Base-by-base conservation (phyloP, 1,140 invertebrate species). In the Cephus cinctus region DNA sequence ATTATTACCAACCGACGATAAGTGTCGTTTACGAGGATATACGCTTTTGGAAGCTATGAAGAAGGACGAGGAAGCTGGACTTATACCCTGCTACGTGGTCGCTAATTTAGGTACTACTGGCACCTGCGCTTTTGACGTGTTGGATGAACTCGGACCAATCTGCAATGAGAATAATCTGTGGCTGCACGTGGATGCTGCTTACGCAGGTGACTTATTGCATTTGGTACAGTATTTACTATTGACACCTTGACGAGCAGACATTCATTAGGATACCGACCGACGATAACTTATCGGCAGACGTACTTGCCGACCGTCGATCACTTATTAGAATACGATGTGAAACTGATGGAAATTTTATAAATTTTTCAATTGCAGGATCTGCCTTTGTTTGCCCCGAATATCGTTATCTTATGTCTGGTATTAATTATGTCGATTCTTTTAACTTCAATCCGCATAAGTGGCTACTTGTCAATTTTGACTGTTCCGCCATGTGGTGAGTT, bases 391-490 rank as follows among this genome's bases (percentile, higher is more conserved):
- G 94, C 67, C 91, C 93, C 0, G 95, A 98, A 75, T 95, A 87
- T 66, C 82, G 88, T 54, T 76, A 88, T 54, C 72, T 90, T 0
- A 83, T 93, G 76, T 81, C 84, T 49, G 94, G 94, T 1, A 71
- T 96, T 5, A 86, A 97, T 60, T 82, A 82, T 46, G 87, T 84
- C 0, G 86, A 93, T 57, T 96, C 92, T 0, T 88, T 96, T 50
- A 93, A 94, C 68, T 86, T 94, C 43, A 97, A 97, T 69, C 82
- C 89, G 0, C 94, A 96, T 61, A 97, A 98, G 74, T 96, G 92
- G 87, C 78, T 98, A 71, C 75, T 95, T 16, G 83, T 92, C 0
- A 95, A 93, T 65, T 96, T 96, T 52, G 95, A 98, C 67, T 95
- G 91, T 64, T 94, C 92, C 1, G 84, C 86, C 3, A 80, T 92